A percentile compares a stretch with the other conserved stretches of the same genome.
These are phyloP conservation scores for Macrostomum lignano DNA, from an alignment of 1,140 invertebrate genomes.

Conservation along the genomic window DNA sequence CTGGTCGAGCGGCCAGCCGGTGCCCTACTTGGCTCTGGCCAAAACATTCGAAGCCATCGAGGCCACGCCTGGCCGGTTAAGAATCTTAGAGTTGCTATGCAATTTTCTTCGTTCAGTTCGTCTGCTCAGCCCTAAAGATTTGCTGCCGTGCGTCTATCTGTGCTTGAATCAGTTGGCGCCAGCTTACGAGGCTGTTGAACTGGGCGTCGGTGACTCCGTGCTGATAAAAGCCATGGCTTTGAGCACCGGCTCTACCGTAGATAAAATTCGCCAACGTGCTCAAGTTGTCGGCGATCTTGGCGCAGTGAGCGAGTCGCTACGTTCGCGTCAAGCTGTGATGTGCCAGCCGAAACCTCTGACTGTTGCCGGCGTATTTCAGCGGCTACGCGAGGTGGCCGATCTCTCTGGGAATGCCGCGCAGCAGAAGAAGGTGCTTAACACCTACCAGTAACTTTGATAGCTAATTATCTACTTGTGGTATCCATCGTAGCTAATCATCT, in stretches of 20 bases:
- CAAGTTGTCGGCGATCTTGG: slow-evolving; percentile 2
- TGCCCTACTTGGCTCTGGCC: slow-evolving; percentile 67
- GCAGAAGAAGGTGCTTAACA: background rate
- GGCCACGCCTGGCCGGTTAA: slow-evolving; percentile 41
- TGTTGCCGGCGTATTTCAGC: slow-evolving; percentile 42
- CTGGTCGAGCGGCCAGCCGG: slow-evolving; percentile 46
- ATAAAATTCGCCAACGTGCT: background rate
- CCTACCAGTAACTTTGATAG: background rate
- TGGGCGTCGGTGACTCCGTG: slow-evolving; percentile 70
- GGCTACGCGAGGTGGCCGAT: slow-evolving; percentile 58
- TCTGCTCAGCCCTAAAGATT: slow-evolving; percentile 51
- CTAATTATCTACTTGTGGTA: background rate
- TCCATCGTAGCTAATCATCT: background rate
- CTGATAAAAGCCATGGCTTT: slow-evolving; percentile 70
- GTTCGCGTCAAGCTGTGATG: slow-evolving; percentile 3
- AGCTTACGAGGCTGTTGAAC: slow-evolving; percentile 53
- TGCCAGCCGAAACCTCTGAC: slow-evolving; percentile 30
- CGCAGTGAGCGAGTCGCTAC: slow-evolving; percentile 1
- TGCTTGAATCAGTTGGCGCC: slow-evolving; percentile 79
- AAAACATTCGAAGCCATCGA: slow-evolving; percentile 70
- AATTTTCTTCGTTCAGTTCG: slow-evolving; percentile 82
- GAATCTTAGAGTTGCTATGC: slow-evolving; percentile 67
- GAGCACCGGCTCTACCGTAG: slow-evolving; percentile 40
- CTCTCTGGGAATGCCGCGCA: slow-evolving; percentile 46
- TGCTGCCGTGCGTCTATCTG: slow-evolving; percentile 62